A percentile compares a stretch with the other conserved stretches of the same genome.
phyloP scores from a whole-genome alignment of 2,888 invertebrate species.

The Copidosoma aretas region DNA sequence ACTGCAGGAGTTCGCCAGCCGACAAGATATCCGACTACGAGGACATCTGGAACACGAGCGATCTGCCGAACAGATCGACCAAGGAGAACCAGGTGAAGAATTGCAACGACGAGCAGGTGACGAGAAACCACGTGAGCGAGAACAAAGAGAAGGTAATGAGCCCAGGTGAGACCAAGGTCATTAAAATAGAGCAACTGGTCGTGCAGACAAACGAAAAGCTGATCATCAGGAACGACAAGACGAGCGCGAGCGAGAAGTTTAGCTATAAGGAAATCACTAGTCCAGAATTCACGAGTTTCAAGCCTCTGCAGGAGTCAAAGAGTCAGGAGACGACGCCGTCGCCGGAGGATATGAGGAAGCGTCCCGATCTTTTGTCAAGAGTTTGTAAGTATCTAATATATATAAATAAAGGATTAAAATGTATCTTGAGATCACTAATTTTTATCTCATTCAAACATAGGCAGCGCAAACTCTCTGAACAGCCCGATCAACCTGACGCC shows the following conservation, averaged over 20 bases:
- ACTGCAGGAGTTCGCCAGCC: conserved; percentile 84
- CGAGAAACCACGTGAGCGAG: not conserved
- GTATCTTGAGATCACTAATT: not conserved
- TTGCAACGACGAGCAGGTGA: not conserved
- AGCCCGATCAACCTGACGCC: conserved; percentile 59
- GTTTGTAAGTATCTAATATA: conserved; percentile 53
- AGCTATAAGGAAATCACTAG: conserved; percentile 58
- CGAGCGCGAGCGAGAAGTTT: conserved; percentile 53
- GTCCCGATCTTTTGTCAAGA: conserved; percentile 59
- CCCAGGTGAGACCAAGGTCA: conserved; percentile 44
- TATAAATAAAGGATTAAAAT: not conserved
- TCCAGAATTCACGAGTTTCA: conserved; percentile 60
- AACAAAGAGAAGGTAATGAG: conserved; percentile 45
- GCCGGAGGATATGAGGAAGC: conserved; percentile 43
- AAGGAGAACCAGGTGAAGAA: conserved; percentile 42
- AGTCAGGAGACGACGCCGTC: conserved; percentile 40
- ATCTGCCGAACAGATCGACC: conserved; percentile 58
- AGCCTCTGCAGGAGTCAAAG: conserved; percentile 55
- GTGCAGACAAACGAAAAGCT: conserved; percentile 51
- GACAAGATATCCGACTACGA: conserved; percentile 96
- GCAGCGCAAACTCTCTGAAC: conserved; percentile 68
- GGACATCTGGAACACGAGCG: conserved; percentile 80
- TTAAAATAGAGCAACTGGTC: conserved; percentile 36
- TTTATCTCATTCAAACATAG: conserved; percentile 50
- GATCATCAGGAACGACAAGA: conserved; percentile 54